A percentile compares a stretch with the other conserved stretches of the same genome.
phyloP scores from a whole-genome alignment of 23 tunicate genomes.

The Halocynthia roretzi region DNA sequence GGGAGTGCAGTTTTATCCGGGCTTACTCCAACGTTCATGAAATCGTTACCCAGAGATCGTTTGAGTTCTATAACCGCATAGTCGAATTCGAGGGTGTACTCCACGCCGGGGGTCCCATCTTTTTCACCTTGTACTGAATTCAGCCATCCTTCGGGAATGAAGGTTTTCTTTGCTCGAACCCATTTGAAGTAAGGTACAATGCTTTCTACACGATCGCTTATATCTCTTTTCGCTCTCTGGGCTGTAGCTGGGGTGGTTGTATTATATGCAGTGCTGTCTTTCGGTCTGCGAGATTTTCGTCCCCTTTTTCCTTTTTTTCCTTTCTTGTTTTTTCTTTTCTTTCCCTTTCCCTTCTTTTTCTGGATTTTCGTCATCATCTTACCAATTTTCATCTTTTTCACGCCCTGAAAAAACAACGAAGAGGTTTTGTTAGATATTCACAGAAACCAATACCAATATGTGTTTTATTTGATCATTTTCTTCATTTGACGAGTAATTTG shows the following conservation, averaged over 20 bases:
- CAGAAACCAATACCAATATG: too few species aligned
- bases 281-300: neutral
- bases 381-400: conserved; percentile 70
- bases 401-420: conserved; percentile 56
- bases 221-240: conserved; percentile 15
- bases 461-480: too few species aligned
- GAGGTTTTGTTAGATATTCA: neutral
- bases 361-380: conserved; percentile 14
- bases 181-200: conserved; percentile 51
- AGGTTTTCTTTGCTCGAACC: conserved; percentile 54
- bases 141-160: conserved; percentile 64
- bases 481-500: too few species aligned
- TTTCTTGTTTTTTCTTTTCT: conserved; percentile 5
- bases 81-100: conserved; percentile 62
- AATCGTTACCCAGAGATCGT: conserved; percentile 34
- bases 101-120: neutral
- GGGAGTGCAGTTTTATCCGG: conserved; percentile 55
- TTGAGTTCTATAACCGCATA: conserved; percentile 81
- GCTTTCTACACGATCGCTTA: neutral
- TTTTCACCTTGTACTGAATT: neutral
- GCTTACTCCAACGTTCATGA: conserved; percentile 74
- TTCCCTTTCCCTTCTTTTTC: conserved; percentile 33
- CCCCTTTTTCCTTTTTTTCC: conserved; percentile 16
- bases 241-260: neutral
- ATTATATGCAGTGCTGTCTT: neutral